These are phyloP conservation scores for Conus canariensis DNA, from an alignment of 2,888 invertebrate species.

Conservation along the genomic window DNA sequence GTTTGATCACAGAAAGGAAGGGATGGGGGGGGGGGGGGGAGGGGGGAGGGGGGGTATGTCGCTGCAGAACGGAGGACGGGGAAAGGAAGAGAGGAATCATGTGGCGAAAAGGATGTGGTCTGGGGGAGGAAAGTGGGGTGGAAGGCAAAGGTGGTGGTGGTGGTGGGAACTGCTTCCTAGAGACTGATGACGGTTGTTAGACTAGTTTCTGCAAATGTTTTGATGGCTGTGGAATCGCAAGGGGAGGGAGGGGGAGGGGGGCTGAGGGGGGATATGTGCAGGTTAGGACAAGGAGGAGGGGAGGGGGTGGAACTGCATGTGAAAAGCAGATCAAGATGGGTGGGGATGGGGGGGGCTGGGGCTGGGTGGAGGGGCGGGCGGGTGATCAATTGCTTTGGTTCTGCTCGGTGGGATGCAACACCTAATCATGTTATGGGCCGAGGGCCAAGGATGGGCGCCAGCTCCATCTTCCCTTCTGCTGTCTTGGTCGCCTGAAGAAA, in stretches of 20 bases:
- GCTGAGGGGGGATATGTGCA: background rate
- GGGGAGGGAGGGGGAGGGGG: background rate
- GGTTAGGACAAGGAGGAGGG: background rate
- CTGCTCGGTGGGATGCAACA: conserved; percentile 25
- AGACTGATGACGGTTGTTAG: conserved; percentile 22
- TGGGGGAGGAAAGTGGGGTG: no score
- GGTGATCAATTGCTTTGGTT: conserved; percentile 28
- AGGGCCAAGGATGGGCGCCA: background rate
- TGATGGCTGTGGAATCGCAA: background rate
- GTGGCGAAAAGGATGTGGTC: background rate
- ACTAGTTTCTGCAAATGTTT: conserved; percentile 31
- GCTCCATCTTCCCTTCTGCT: background rate
- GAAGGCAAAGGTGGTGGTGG: background rate
- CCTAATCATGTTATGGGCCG: conserved; percentile 14
- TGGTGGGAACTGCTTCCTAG: background rate
- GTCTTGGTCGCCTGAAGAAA: background rate
- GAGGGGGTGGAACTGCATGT: no score
- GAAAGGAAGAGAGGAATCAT: background rate
- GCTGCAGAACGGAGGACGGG: background rate
- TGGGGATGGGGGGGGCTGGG: background rate
- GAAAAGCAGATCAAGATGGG: background rate
- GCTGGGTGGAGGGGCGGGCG: no score
- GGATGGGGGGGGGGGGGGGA: background rate
- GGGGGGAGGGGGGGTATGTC: background rate
- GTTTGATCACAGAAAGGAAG: background rate